Base-by-base conservation (phyloP, 2,888 invertebrate genomes). In the Malthinus seriepunctatus region DNA sequence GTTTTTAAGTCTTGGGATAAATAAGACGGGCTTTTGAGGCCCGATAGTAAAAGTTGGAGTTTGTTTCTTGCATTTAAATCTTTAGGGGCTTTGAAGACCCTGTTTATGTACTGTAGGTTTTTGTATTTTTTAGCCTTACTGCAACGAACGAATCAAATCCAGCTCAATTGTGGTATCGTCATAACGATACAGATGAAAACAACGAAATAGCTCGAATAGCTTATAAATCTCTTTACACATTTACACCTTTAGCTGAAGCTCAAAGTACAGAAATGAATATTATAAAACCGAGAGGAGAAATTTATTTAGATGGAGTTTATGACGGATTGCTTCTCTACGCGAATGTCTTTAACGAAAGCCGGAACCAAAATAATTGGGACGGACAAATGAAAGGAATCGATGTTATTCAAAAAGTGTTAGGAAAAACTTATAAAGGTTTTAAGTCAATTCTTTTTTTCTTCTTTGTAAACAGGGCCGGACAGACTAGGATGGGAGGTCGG, bases 301-400 rank as follows among this genome's bases (percentile, higher is more conserved):
- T 73, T 34, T 76, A 73, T 63, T 63, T 78, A 39, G 74, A 77
- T 53, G 95, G 97, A 1, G 95, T 98, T 79, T 96, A 97, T 79
- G 97, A 99, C 73, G 97, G 97, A 0, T 94, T 98, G 8, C 83
- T 97, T 0, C 85, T 99, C 34, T 98, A 97, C 78, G 93, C 95
- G 0, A 83, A 92, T 55, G 96, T 96, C 0, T 81, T 98, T 6
- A 96, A 95, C 74, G 91, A 95, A 67, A 94, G 94, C 15, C 81
- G 97, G 38, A 75, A 82, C 74, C 33, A 68, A 34, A 70, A 76
- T 4, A 68, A 69, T 1, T 70, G 72, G 1, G 70, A 70, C 9
- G 78, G 79, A 55, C 32, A 11, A 34, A 76, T 91, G 32, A 90
- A 94, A 74, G 97, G 97, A 1, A 87, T 88, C n/a, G 87, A 90